Evolutionary conservation across 1,140 invertebrate genomes (phyloP).

Genomic region (Atta texana): DNA sequence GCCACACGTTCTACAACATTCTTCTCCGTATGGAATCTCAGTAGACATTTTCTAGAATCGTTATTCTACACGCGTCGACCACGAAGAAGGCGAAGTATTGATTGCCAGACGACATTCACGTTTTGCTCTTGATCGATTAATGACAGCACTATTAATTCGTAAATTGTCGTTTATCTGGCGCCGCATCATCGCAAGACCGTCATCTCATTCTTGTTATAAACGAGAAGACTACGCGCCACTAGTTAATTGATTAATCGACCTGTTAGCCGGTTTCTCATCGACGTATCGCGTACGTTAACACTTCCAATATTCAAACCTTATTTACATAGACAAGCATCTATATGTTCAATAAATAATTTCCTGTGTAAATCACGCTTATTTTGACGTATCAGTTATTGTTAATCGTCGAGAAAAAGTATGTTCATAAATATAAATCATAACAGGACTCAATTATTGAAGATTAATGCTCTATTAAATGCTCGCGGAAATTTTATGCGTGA

Average conservation of each 20-base stretch:
- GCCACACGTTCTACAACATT: conserved; percentile 62
- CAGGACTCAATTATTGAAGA: conserved; percentile 16
- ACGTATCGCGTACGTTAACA: background rate
- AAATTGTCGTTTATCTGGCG: conserved; percentile 41
- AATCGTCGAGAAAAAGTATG: background rate
- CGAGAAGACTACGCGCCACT: conserved; percentile 12
- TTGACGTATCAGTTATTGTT: background rate
- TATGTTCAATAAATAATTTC: background rate
- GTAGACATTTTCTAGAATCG: conserved; percentile 45
- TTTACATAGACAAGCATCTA: background rate
- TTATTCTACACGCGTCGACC: conserved; percentile 56
- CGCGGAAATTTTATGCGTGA: background rate
- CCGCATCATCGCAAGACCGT: background rate
- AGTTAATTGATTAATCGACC: conserved; percentile 63
- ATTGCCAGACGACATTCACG: conserved; percentile 55
- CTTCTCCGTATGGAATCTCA: conserved; percentile 51
- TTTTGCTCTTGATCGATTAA: conserved; percentile 62
- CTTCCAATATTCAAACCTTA: background rate
- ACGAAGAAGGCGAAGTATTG: conserved; percentile 33
- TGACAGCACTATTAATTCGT: conserved; percentile 60
- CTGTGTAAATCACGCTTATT: background rate
- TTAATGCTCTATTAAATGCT: background rate
- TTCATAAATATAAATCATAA: background rate
- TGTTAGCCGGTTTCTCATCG: conserved; percentile 35
- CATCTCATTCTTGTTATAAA: conserved; percentile 28